Conservation (phyloP, 2,113 vertebrate species). For the Vicugna pacos region DNA sequence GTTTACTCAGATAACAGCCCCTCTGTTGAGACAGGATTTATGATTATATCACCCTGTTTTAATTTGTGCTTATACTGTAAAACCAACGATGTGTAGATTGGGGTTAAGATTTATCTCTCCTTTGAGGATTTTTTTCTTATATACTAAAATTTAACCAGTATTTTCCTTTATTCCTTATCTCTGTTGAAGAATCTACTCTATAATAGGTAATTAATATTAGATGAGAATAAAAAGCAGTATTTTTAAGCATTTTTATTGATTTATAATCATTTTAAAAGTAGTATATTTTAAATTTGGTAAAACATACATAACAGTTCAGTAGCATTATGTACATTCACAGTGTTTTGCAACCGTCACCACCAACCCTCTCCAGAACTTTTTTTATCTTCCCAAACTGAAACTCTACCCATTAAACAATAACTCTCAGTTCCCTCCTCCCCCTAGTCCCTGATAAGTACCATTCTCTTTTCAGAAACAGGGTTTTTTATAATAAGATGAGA, state of each 20-base stretch:
- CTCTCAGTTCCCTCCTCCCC: neutral
- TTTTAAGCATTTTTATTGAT: neutral
- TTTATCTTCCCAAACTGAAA: neutral
- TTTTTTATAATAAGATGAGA: neutral
- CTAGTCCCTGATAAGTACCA: neutral
- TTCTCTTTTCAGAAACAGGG: constrained; percentile 14
- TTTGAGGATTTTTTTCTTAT: constrained; percentile 31
- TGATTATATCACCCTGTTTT: constrained; percentile 4
- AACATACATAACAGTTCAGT: neutral
- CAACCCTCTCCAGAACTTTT: neutral
- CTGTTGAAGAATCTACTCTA: neutral
- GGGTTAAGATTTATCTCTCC: constrained; percentile 21
- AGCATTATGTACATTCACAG: neutral
- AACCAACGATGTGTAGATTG: neutral
- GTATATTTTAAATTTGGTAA: neutral
- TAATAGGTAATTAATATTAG: constrained; percentile 27
- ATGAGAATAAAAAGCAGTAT: constrained; percentile 3
- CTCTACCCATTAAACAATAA: neutral
- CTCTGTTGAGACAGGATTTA: neutral
- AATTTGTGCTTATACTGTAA: constrained; percentile 19
- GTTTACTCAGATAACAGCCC: neutral
- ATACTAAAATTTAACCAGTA: constrained; percentile 33
- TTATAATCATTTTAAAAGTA: neutral
- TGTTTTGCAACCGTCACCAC: neutral
- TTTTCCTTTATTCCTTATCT: constrained; percentile 40